phyloP scores from a whole-genome alignment of 2,888 invertebrate genomes.

The Frankliniella fusca region DNA sequence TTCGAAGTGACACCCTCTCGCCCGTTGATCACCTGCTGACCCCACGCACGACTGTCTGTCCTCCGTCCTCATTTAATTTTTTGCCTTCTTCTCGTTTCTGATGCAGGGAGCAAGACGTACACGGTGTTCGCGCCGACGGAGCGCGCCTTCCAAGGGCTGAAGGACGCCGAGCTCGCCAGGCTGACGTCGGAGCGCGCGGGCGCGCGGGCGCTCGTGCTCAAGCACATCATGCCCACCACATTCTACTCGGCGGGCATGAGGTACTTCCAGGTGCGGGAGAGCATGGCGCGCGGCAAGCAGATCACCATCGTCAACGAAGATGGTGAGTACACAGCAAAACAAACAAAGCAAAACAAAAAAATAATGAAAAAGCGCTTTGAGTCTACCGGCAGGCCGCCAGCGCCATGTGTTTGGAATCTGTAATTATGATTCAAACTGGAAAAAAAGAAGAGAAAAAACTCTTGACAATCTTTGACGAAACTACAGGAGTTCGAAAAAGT shows the following conservation, averaged over 20 bases:
- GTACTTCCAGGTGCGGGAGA: constrained; percentile 79
- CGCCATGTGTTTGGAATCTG: too few species aligned
- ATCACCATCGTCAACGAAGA: constrained; percentile 75
- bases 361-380: neutral
- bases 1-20: too few species aligned
- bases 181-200: constrained; percentile 57
- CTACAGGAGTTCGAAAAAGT: too few species aligned
- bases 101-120: constrained; percentile 70
- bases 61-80: constrained; percentile 26
- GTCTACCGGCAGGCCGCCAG: too few species aligned
- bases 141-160: constrained; percentile 67
- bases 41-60: too few species aligned
- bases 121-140: constrained; percentile 83
- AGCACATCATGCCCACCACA: constrained; percentile 72
- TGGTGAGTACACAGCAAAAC: constrained; percentile 52
- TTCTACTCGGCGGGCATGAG: constrained; percentile 82
- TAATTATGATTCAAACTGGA: too few species aligned
- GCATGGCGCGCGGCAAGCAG: constrained; percentile 68
- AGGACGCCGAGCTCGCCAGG: constrained; percentile 58
- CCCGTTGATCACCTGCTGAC: too few species aligned
- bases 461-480: too few species aligned
- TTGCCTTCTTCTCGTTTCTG: neutral
- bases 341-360: neutral
- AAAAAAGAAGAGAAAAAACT: too few species aligned
- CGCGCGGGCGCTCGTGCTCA: constrained; percentile 68